These are phyloP conservation scores for Corvus moneduloides DNA, from an alignment of 2,113 vertebrate genomes.

Conservation along the genomic window DNA sequence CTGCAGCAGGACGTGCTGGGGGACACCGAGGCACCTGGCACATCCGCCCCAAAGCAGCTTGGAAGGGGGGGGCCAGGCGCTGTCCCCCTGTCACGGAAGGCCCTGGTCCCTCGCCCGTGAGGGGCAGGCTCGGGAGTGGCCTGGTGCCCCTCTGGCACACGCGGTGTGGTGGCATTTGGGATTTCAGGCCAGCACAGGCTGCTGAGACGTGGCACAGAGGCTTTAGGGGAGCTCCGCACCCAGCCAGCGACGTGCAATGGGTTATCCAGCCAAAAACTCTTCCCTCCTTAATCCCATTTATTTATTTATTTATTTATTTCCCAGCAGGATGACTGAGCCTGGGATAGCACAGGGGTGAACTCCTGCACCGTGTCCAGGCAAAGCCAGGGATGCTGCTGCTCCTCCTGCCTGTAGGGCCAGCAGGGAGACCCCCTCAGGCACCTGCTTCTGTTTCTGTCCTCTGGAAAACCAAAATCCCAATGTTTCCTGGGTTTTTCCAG, in stretches of 20 bases:
- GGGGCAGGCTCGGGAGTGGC: not conserved
- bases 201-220: not conserved
- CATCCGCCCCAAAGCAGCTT: not conserved
- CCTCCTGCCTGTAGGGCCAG: not conserved
- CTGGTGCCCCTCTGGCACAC: not conserved
- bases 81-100: not conserved
- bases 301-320: not conserved
- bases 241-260: not conserved
- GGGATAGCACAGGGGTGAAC: fast-evolving
- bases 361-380: not conserved
- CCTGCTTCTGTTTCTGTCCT: not conserved
- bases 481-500: not conserved
- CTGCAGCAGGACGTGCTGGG: not conserved
- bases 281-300: not conserved
- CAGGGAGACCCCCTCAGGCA: not conserved
- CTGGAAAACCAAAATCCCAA: not conserved
- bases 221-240: not conserved
- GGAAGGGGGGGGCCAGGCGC: not conserved
- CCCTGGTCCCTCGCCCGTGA: too few species aligned
- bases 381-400: not conserved
- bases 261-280: not conserved
- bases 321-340: not conserved
- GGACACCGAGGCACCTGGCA: not conserved
- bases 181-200: not conserved
- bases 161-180: not conserved